phyloP scores from a whole-genome alignment of 2,113 vertebrate species.

The Crotalus helleri region DNA sequence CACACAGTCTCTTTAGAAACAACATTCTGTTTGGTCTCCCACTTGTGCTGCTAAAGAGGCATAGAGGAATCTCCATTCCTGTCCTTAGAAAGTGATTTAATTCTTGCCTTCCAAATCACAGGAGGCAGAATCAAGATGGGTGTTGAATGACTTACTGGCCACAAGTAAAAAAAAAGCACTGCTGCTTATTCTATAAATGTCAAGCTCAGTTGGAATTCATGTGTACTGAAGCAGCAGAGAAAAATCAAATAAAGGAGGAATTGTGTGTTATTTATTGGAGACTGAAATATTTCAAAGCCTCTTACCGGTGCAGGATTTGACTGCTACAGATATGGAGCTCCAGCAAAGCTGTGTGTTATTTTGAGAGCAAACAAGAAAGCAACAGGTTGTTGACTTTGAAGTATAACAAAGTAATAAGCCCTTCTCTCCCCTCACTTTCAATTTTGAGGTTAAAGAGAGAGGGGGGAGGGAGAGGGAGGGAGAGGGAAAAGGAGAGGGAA shows the following conservation, averaged over 20 bases:
- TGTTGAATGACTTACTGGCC: background rate
- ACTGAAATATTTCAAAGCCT: background rate
- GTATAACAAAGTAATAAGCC: background rate
- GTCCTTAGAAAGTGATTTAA: background rate
- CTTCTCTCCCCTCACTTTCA: background rate
- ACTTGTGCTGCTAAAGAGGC: background rate
- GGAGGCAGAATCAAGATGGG: background rate
- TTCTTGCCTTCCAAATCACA: background rate
- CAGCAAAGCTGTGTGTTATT: background rate
- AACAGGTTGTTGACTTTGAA: background rate
- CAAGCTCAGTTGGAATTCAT: background rate
- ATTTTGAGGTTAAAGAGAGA: background rate
- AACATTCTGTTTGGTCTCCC: background rate
- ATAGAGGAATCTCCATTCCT: background rate
- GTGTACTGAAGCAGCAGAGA: background rate
- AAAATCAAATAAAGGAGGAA: background rate
- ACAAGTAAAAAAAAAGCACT: background rate
- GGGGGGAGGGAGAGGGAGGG: background rate
- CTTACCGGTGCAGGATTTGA: background rate
- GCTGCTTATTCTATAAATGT: background rate
- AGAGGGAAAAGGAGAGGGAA: rapidly evolving
- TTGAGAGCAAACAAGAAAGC: background rate
- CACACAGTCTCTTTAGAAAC: background rate
- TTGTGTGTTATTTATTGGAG: background rate
- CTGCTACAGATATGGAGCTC: background rate